These are phyloP conservation scores for Acipenser ruthenus DNA, from an alignment of 2,797 vertebrate genomes.

Conservation along the genomic window DNA sequence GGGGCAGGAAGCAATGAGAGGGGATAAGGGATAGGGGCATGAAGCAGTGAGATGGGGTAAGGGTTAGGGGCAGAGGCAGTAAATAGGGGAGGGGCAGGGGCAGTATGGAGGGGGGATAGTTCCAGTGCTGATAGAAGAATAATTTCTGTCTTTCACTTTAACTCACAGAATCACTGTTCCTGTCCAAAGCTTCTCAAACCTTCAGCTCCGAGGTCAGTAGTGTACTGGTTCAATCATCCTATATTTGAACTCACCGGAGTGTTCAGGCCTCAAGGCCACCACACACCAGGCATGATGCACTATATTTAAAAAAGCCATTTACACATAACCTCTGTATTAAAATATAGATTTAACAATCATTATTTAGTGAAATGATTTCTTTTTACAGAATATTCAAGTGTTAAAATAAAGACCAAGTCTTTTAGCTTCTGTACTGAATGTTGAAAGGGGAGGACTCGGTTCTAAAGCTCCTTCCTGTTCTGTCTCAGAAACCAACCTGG, in stretches of 20 bases:
- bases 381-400: neutral
- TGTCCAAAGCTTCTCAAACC: conserved; percentile 77
- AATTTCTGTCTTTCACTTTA: fast-evolving
- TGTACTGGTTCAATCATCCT: no score
- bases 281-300: no score
- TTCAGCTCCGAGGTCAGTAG: conserved; percentile 79
- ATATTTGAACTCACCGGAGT: no score
- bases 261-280: no score
- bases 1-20: neutral
- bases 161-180: conserved; percentile 76
- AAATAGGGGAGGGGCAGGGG: neutral
- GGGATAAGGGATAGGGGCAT: neutral
- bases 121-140: neutral
- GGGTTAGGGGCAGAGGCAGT: no score
- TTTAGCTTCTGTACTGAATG: no score
- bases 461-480: neutral
- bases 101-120: neutral
- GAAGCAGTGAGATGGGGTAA: no score
- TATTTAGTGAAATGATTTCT: no score
- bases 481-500: conserved; percentile 71
- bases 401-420: neutral
- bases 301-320: no score
- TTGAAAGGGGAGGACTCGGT: no score
- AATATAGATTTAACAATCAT: no score
- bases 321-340: no score